phyloP scores from a whole-genome alignment of 1,140 invertebrate genomes.

The Teleogryllus occipitalis region DNA sequence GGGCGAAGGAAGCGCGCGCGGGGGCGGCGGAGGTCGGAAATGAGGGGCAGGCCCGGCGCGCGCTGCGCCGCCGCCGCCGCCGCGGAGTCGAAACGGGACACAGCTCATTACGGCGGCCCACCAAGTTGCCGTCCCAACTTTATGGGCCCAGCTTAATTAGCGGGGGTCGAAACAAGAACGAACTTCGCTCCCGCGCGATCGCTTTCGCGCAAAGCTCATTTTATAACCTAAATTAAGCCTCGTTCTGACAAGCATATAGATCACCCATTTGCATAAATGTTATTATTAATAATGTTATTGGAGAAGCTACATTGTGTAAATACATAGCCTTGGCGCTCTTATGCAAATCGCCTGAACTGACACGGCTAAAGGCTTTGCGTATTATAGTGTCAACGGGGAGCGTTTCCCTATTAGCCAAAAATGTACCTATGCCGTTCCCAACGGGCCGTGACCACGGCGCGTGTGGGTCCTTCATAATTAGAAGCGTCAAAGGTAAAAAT shows the following conservation, averaged over 20 bases:
- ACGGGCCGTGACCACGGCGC: too few relatives aligned
- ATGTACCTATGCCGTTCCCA: too few relatives aligned
- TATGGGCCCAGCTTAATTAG: conserved; percentile 1
- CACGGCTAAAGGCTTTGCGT: neutral
- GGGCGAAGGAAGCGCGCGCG: too few relatives aligned
- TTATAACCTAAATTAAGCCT: neutral
- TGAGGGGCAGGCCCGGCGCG: neutral
- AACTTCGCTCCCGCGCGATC: neutral
- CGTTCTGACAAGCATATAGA: neutral
- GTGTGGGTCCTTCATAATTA: too few relatives aligned
- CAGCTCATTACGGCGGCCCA: neutral
- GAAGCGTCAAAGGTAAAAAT: too few relatives aligned
- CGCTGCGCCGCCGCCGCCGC: too few relatives aligned
- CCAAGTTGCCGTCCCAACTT: neutral
- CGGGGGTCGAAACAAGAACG: neutral
- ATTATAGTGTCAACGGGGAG: neutral
- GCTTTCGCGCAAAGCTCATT: neutral
- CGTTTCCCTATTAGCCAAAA: too few relatives aligned
- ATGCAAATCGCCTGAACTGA: neutral
- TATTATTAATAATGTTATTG: neutral
- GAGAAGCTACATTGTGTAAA: neutral
- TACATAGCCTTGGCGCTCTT: neutral
- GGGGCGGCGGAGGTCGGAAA: neutral
- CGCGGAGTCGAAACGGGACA: neutral
- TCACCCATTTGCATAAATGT: neutral